Evolutionary conservation across 2,888 invertebrate genomes (phyloP).

Genomic region (Oeneis ivallda): DNA sequence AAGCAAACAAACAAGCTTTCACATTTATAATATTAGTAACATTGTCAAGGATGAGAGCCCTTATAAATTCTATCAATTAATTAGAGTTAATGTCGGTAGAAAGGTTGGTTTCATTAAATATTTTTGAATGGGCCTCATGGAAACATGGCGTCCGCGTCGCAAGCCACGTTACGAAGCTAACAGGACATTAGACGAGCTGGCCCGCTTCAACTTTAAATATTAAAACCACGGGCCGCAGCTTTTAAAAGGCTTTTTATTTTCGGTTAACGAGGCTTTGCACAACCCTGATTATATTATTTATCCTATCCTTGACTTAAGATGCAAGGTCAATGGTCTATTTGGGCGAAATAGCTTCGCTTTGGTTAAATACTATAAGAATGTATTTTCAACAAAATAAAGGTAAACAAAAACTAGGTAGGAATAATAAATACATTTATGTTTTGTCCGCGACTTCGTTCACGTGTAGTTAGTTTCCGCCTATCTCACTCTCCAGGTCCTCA

Average conservation of each 20-base stretch:
- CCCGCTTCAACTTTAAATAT: slow-evolving; percentile 69
- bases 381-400: too few species aligned
- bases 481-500: too few species aligned
- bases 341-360: too few species aligned
- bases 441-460: too few species aligned
- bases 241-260: slow-evolving; percentile 69
- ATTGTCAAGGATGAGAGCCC: not conserved
- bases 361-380: too few species aligned
- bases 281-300: slow-evolving; percentile 42
- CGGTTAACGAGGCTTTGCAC: slow-evolving; percentile 65
- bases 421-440: too few species aligned
- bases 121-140: slow-evolving; percentile 4
- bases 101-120: slow-evolving; percentile 8
- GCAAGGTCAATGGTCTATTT: too few species aligned
- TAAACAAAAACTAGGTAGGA: too few species aligned
- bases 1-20: not conserved
- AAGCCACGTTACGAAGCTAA: slow-evolving; percentile 44
- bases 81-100: slow-evolving; percentile 1
- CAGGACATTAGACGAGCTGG: slow-evolving; percentile 71
- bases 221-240: slow-evolving; percentile 58
- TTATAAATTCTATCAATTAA: slow-evolving; percentile 6
- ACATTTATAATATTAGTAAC: too few species aligned
- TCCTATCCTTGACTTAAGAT: not conserved
- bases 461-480: too few species aligned
- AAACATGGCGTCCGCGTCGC: slow-evolving; percentile 15